Evolutionary conservation across 2,113 vertebrate genomes (phyloP), one percentile per base, ranked within the genome.

Genomic region (Benitochromis conjunctus): DNA sequence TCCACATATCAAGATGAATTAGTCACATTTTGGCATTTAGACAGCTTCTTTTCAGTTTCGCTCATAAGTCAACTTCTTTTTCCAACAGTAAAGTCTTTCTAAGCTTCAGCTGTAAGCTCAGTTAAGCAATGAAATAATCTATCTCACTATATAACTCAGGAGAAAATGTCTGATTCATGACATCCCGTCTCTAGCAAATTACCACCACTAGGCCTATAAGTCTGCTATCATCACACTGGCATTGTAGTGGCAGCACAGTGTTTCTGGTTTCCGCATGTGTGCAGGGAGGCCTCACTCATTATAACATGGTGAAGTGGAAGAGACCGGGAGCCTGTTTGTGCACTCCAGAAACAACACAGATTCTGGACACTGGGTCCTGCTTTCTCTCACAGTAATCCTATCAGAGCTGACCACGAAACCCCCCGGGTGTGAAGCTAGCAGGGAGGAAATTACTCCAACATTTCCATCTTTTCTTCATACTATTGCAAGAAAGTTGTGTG

Each of bases 321-420:
- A 57, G 83, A 79, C 80, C 34, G 62, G 48, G 36, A 83, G 64
- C 16, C 81, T 53, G 62, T 57, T 10, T 76, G 43, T 79, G 79
- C 1, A 19, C 64, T 86, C 85, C 80, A 92, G 79, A 86, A 88
- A 81, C 76, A 87, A 84, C 87, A 91, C 8, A 34, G 9, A 19
- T 55, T 88, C 58, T 86, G 86, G 86, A 79, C 38, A 21, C 43
- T 9, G 26, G 41, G 18, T 5, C 69, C 12, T 31, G 46, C 60
- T 55, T 57, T 58, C 54, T 77, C 13, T 13, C 54, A 62, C 78
- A 29, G 34, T 82, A 85, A 89, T 86, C 83, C 86, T 46, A 84
- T 90, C 85, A 76, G 21, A 81, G 71, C 66, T 51, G 79, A 88
- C 83, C 79, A 82, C 18, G 0, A 84, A 79, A n/a, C 46, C 62